Evolutionary conservation across 2,888 invertebrate genomes (phyloP), one percentile per base, ranked within the genome.

Genomic region (Teleiodes luculella): DNA sequence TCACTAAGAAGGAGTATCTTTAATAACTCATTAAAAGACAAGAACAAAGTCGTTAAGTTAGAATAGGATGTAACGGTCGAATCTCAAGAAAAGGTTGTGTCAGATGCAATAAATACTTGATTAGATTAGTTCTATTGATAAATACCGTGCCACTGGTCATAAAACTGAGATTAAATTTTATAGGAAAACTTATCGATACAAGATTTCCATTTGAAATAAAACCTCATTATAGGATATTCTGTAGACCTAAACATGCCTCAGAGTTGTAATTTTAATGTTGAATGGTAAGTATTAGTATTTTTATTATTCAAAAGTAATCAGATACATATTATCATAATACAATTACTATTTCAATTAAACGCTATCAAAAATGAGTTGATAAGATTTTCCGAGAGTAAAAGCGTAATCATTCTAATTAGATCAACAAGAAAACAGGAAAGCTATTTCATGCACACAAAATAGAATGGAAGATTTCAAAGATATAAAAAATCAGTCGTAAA

Each of bases 401-500:
- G 18, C 18, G 39, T 18, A 18, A 11, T 18, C 11, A 16, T 6
- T 39, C 3, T 18, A 10, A 3, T 18, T 11, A 41, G 11, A 20
- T 10, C n/a, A n/a, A 35, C 4, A 4, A 35, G 35, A 41, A 28
- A 45, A 24, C 46, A 46, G 46, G 45, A 45, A 41, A 41, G 28
- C 46, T 31, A 31, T 37, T 46, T 30, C 31, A 31, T 11, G 3
- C 10, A 18, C 35, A 48, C 7, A 11, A 35, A 36, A 48, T 14
- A 28, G 20, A 48, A 48, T 20, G n/a, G 35, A 48, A 35, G 20
- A 35, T n/a, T 48, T 48, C 4, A 33, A 7, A 31, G 33, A n/a
- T 47, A 16, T 35, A 48, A 14, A 16, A 1, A 13, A 20, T 7
- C 35, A 48, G 37, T 49, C 49, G 37, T 49, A 49, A 49, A 45